Base-by-base conservation (phyloP, 1,140 invertebrate species). In the Anoplolepis gracilipes region DNA sequence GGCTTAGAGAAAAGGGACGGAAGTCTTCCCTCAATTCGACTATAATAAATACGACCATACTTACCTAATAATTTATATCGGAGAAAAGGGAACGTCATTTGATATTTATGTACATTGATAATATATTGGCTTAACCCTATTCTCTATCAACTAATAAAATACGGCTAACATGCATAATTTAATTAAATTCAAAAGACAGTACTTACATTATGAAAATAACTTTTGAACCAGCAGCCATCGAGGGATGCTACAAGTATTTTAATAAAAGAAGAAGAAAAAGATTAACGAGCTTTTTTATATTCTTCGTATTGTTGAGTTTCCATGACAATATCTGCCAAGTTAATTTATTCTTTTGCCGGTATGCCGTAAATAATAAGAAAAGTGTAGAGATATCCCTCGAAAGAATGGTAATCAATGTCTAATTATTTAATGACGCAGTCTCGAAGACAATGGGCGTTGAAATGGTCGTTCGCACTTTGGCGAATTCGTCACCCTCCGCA, bases 11-110 rank as follows among this genome's bases (percentile, higher is more conserved):
- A 69, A 53, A 53, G 22, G 39, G 39, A 28, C 33, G 25, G 55
- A 46, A 46, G 65, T 79, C 36, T 75, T 67, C 53, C 69, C 85
- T 76, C 30, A 64, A 87, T 87, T 42, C 62, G 33, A 36, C 30
- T 46, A 33, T 84, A 70, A 53, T 64, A 28, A 55, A 62, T 55
- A 6, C 64, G 16, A 30, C 16, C 61, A 30, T 6, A 10, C 42
- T 61, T 46, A 22, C 19, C 30, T 85, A 85, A 78, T 77, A 85
- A 78, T 79, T 67, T 73, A 88, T 77, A 70, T 33, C 61, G 61
- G 13, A 22, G 62, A 88, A 82, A 69, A 86, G 85, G 87, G 36
- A 67, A 85, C 76, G 87, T 69, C 72, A 77, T 61, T 53, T 62
- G 42, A 22, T 36, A 81, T 87, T 77, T 64, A 46, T 79, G 22